Evolutionary conservation across 2,797 vertebrate genomes (phyloP), one percentile per base, ranked within the genome.

Genomic region (Gallinago solitaria): DNA sequence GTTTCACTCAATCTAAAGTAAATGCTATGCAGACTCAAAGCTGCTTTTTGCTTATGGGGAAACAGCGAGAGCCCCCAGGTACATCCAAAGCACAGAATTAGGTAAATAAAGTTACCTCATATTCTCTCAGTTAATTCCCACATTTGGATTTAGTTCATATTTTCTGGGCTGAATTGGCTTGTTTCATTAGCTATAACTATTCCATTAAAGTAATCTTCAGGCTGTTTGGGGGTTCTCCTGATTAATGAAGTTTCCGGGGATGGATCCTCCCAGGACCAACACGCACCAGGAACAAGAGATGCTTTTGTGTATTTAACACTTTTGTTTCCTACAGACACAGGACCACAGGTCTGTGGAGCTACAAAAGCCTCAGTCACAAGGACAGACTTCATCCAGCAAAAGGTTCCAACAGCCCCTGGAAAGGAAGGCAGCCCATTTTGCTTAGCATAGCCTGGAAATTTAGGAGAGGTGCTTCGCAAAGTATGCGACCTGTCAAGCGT

Each of bases 51-150:
- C 93, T 91, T 64, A 45, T 20, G 43, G 85, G 93, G 96, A 79
- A 97, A 50, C 63, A 84, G 30, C 0, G 8, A 84, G 87, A 90
- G 73, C 76, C 76, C 73, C 56, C 84, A 95, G 89, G 79, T 86
- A 88, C 33, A 43, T 37, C 60, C 77, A 75, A 19, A 33, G 92
- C 92, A 85, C 76, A 84, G 93, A 95, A 93, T 91, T 92, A 90
- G 80, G 92, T 95, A 90, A 96, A 89, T 93, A 47, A 87, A 69
- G 76, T 92, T 94, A 95, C 85, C 83, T 93, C 89, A 78, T 95
- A 91, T 90, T 76, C 90, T 97, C 94, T 53, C 84, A 71, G 96
- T 92, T 95, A 94, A 97, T 94, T 95, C 95, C 89, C 79, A 61
- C 8, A 41, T 65, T 91, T 96, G 59, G 89, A 91, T 93, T 96